Evolutionary conservation across 2,888 invertebrate genomes (phyloP).

Genomic region (Nymphalis c-album): DNA sequence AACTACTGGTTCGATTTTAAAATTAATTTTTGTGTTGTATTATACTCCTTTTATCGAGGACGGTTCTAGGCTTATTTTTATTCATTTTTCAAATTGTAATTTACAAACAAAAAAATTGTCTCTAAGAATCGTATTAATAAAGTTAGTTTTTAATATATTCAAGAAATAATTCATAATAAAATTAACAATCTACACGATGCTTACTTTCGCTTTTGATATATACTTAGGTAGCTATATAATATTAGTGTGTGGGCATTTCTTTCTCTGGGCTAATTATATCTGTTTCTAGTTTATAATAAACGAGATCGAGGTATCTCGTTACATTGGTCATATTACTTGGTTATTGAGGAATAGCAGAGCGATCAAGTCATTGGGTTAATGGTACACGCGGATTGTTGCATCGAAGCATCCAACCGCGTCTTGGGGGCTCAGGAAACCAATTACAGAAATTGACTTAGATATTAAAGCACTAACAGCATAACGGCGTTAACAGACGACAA

Average conservation of each 20-base stretch:
- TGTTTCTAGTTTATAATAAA: constrained; percentile 25
- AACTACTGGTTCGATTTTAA: too few species aligned
- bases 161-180: too few species aligned
- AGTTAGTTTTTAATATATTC: too few species aligned
- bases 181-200: too few species aligned
- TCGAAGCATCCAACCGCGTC: constrained; percentile 54
- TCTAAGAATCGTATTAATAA: too few species aligned
- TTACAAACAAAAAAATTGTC: too few species aligned
- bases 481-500: constrained; percentile 34
- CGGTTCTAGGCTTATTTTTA: too few species aligned
- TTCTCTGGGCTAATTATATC: constrained; percentile 13
- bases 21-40: too few species aligned
- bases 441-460: constrained; percentile 43
- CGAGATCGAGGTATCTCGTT: constrained; percentile 36
- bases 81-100: too few species aligned
- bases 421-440: constrained; percentile 41
- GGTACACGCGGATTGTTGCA: constrained; percentile 63
- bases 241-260: constrained; percentile 2
- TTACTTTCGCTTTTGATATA: constrained; percentile 12
- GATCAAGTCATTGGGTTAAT: constrained; percentile 77
- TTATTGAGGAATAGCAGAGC: constrained; percentile 61
- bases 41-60: too few species aligned
- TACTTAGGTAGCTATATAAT: background rate
- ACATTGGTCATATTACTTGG: constrained; percentile 40
- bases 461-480: constrained; percentile 40